Conservation (phyloP, 2,797 vertebrate genomes). For the Gadopsis bispinosus region DNA sequence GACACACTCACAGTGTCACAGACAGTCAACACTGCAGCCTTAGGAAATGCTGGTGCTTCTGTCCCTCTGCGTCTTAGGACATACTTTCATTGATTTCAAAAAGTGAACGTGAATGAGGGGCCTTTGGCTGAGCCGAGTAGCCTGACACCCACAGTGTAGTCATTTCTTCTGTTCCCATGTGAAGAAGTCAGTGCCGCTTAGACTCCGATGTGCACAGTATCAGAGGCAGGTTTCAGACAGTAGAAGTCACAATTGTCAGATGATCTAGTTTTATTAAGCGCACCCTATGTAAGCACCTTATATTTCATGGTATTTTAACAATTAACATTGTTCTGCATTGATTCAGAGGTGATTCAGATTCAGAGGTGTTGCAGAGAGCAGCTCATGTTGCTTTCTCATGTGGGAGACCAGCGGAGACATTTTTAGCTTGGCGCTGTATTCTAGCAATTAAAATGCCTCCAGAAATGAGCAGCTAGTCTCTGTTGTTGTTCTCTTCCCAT, state of each 20-base stretch:
- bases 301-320: background rate
- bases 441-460: conserved; percentile 80
- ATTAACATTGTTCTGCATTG: background rate
- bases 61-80: background rate
- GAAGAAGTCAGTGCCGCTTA: conserved; percentile 2
- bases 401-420: conserved; percentile 57
- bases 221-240: background rate
- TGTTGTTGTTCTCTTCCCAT: conserved; percentile 74
- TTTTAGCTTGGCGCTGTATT: conserved; percentile 77
- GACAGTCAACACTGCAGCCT: conserved; percentile 9
- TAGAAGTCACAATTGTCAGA: background rate
- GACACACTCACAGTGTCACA: conserved; percentile 5
- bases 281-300: background rate
- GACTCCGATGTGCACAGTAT: conserved; percentile 13
- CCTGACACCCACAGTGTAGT: background rate
- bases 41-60: background rate
- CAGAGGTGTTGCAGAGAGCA: conserved; percentile 44
- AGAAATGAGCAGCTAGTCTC: conserved; percentile 72
- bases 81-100: conserved; percentile 7
- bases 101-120: background rate
- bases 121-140: conserved; percentile 14
- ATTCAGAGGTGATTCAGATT: conserved; percentile 50
- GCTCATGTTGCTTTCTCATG: conserved; percentile 66
- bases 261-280: background rate
- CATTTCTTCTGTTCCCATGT: background rate